Conservation (phyloP, 2,113 vertebrate genomes). For the Dromas ardeola region DNA sequence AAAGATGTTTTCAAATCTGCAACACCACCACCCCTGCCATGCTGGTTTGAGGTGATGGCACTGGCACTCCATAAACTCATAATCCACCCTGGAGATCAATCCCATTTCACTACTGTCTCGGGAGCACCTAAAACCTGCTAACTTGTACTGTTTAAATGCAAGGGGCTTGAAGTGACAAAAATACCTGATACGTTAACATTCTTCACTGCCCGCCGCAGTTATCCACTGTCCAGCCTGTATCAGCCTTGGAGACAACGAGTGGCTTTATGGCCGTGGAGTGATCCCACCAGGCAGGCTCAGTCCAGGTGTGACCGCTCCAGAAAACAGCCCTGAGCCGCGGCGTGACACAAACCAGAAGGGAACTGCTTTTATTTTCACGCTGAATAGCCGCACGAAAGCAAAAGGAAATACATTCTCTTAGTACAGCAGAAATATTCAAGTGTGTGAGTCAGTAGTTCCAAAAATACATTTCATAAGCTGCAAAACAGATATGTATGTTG, state of each 20-base stretch:
- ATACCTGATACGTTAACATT: accelerated
- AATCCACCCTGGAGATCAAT: neutral
- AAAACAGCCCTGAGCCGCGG: slow-evolving; percentile 17
- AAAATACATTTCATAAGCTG: slow-evolving; percentile 74
- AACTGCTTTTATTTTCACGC: slow-evolving; percentile 57
- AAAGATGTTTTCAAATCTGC: neutral
- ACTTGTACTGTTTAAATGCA: accelerated
- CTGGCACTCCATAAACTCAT: accelerated
- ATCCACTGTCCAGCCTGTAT: accelerated
- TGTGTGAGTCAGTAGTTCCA: slow-evolving; percentile 74
- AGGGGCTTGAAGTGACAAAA: neutral
- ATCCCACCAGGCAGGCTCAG: neutral
- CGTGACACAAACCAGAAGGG: slow-evolving; percentile 44
- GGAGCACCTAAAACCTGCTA: neutral
- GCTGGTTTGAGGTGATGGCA: too few species aligned
- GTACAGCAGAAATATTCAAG: slow-evolving; percentile 66
- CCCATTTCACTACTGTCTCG: accelerated
- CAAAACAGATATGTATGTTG: slow-evolving; percentile 69
- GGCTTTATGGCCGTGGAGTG: accelerated
- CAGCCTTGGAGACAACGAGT: neutral
- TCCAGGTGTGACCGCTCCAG: slow-evolving; percentile 58
- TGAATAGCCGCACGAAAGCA: slow-evolving; percentile 59
- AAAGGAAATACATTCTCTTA: slow-evolving; percentile 62
- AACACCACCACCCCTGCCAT: accelerated
- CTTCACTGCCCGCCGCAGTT: neutral